A percentile compares a stretch with the other conserved stretches of the same genome.
Evolutionary conservation across 2,888 invertebrate species (phyloP).

Genomic region (Miltochrista miniata): DNA sequence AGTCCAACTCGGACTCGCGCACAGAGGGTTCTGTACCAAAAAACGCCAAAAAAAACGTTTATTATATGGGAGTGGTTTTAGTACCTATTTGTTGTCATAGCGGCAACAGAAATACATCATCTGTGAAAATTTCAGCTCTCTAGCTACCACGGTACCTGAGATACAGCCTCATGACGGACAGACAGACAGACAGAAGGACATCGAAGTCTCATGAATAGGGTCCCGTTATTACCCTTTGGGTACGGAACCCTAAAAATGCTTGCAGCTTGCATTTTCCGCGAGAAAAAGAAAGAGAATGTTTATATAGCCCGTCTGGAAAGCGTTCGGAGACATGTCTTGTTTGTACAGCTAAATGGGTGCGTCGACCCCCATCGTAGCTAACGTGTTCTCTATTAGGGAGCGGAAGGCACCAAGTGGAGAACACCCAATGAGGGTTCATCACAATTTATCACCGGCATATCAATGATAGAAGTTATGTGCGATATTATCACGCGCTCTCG

Average conservation of each 20-base stretch:
- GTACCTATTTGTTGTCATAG: no score
- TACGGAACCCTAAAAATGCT: no score
- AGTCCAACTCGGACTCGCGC: no score
- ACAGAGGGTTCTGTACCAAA: no score
- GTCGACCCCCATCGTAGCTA: conserved; percentile 24
- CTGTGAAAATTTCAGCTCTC: no score
- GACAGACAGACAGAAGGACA: no score
- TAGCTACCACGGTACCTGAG: no score
- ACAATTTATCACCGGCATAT: conserved; percentile 8
- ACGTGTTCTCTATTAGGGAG: conserved; percentile 15
- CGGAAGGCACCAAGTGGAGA: conserved; percentile 23
- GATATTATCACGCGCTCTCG: not conserved
- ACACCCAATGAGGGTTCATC: conserved; percentile 22
- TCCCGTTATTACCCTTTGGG: not conserved
- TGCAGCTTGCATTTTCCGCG: conserved; percentile 4
- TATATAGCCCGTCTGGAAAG: conserved; percentile 12
- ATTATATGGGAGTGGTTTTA: no score
- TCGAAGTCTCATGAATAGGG: no score
- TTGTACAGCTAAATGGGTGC: conserved; percentile 35
- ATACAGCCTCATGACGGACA: no score
- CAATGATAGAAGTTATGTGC: not conserved
- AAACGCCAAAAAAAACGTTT: no score
- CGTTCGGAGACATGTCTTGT: conserved; percentile 18
- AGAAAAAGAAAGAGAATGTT: conserved; percentile 15
- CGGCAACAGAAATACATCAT: no score